Percentiles rank a stretch among this genome's conserved stretches.
phyloP scores from a whole-genome alignment of 2,113 vertebrate species.

The Sylvilagus bachmani region DNA sequence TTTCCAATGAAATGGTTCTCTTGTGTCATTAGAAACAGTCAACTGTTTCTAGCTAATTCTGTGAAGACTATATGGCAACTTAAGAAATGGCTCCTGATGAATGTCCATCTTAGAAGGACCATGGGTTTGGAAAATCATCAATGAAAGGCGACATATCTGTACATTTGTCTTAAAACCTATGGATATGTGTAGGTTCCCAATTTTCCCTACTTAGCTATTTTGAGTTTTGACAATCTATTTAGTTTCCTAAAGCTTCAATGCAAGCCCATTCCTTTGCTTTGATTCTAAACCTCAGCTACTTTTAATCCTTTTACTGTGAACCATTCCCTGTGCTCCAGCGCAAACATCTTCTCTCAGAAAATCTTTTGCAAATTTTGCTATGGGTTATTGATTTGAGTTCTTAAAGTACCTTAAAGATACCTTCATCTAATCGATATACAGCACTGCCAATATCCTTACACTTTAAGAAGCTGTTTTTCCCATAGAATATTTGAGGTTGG shows the following conservation, averaged over 20 bases:
- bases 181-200: not conserved
- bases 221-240: not conserved
- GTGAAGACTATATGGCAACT: not conserved
- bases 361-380: not conserved
- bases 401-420: not conserved
- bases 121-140: not conserved
- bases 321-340: not conserved
- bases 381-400: not conserved
- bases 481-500: not conserved
- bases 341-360: conserved; percentile 1
- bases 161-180: not conserved
- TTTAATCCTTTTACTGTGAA: not conserved
- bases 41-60: not conserved
- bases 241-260: not conserved
- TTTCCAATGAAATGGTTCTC: not conserved
- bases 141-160: not conserved
- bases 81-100: not conserved
- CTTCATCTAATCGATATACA: not conserved
- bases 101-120: not conserved
- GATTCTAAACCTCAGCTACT: not conserved
- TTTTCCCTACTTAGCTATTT: not conserved
- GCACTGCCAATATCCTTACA: not conserved
- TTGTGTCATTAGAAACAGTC: not conserved
- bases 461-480: not conserved
- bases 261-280: not conserved